phyloP scores from a whole-genome alignment of 2,888 invertebrate species.

The Lypha dubia region DNA sequence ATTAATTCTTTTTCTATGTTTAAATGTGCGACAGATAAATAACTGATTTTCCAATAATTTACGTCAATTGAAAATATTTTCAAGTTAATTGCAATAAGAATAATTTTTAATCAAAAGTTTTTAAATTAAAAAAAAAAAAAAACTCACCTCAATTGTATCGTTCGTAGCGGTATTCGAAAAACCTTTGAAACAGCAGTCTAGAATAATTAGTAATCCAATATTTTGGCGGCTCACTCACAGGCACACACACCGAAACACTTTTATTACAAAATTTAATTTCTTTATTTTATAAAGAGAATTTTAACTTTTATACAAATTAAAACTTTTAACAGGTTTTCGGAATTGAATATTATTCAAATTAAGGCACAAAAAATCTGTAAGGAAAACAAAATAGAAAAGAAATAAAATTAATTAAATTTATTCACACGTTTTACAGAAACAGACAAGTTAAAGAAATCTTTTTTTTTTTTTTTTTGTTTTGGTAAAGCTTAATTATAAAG shows the following conservation, averaged over 20 bases:
- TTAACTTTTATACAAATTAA: neutral
- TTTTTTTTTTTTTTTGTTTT: too few relatives aligned
- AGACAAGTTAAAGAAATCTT: neutral
- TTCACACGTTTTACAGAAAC: neutral
- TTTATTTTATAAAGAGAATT: slow-evolving; percentile 16
- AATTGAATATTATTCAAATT: slow-evolving; percentile 22
- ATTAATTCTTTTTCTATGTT: too few relatives aligned
- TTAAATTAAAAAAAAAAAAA: neutral
- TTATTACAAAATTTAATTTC: slow-evolving; percentile 2
- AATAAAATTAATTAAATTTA: slow-evolving; percentile 12
- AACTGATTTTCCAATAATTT: too few relatives aligned
- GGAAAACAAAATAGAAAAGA: neutral
- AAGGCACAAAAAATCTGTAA: slow-evolving; percentile 48
- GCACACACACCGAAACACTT: neutral
- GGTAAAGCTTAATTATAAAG: neutral
- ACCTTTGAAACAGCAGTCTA: slow-evolving; percentile 16
- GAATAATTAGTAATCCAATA: slow-evolving; percentile 37
- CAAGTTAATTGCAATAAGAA: neutral
- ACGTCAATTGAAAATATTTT: too few relatives aligned
- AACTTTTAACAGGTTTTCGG: neutral
- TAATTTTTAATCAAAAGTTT: neutral
- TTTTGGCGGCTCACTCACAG: neutral
- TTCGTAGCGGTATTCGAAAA: neutral
- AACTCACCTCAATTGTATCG: slow-evolving; percentile 46
- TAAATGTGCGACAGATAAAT: too few relatives aligned